Evolutionary conservation across 1,140 invertebrate species (phyloP).

Genomic region (Cyrtorhinus lividipennis): DNA sequence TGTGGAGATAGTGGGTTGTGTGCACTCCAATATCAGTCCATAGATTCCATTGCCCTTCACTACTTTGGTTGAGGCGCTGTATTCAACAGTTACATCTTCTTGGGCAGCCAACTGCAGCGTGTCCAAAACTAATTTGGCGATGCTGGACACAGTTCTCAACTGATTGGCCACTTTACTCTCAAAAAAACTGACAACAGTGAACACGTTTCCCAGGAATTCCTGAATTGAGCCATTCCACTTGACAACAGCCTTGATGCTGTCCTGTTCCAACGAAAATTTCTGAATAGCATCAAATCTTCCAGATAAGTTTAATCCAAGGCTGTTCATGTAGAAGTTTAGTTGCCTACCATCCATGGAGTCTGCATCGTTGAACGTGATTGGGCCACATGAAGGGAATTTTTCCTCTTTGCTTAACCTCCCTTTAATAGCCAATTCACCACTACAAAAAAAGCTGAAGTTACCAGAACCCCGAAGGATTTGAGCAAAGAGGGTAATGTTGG

Average conservation of each 20-base stretch:
- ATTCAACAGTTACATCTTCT: background rate
- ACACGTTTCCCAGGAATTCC: background rate
- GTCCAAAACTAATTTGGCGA: background rate
- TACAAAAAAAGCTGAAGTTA: background rate
- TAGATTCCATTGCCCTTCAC: background rate
- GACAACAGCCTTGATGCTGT: background rate
- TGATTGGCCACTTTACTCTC: background rate
- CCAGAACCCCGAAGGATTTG: background rate
- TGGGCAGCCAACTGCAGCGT: background rate
- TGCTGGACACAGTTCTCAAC: background rate
- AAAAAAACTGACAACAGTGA: background rate
- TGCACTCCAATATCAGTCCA: background rate
- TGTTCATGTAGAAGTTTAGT: background rate
- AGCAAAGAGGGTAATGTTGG: background rate
- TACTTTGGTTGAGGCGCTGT: background rate
- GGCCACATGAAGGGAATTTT: background rate
- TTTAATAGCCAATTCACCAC: background rate
- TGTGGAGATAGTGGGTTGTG: background rate
- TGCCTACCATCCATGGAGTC: background rate
- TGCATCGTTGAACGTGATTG: background rate
- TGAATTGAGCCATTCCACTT: background rate
- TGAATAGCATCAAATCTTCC: background rate
- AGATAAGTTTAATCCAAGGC: background rate
- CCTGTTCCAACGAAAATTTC: background rate
- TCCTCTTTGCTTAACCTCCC: background rate